Conservation (phyloP, 2,888 invertebrate genomes). For the Trisateles emortualis region DNA sequence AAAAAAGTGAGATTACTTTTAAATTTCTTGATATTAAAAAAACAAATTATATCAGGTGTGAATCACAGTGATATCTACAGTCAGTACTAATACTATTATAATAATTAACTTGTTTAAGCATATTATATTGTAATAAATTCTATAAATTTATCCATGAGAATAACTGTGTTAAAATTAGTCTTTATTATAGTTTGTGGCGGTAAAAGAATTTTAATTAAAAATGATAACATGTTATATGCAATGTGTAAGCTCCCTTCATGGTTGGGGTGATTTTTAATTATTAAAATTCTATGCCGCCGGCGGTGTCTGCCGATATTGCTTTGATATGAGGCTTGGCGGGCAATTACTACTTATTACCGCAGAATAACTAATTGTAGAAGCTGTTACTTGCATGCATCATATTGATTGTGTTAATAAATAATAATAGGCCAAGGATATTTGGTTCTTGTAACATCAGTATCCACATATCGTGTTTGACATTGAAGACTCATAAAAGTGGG, state of each 20-base stretch:
- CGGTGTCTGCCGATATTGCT: constrained; percentile 76
- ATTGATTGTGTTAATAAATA: constrained; percentile 11
- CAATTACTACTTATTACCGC: constrained; percentile 45
- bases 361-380: background rate
- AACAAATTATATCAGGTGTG: no score
- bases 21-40: no score
- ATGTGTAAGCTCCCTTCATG: constrained; percentile 63
- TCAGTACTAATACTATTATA: no score
- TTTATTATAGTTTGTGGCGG: constrained; percentile 61
- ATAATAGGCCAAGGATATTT: constrained; percentile 26
- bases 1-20: no score
- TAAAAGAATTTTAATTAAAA: constrained; percentile 78
- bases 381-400: constrained; percentile 19
- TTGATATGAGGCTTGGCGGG: constrained; percentile 66
- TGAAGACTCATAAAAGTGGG: no score
- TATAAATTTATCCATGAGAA: constrained; percentile 13
- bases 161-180: constrained; percentile 51
- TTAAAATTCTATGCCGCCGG: constrained; percentile 82
- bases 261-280: constrained; percentile 85
- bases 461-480: background rate
- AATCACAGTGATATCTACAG: no score
- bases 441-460: background rate
- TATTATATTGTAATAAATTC: background rate
- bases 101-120: no score
- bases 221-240: constrained; percentile 81